These are phyloP conservation scores for Caenorhabditis sp. DNA, from an alignment of 2,888 invertebrate species.

Conservation along the genomic window DNA sequence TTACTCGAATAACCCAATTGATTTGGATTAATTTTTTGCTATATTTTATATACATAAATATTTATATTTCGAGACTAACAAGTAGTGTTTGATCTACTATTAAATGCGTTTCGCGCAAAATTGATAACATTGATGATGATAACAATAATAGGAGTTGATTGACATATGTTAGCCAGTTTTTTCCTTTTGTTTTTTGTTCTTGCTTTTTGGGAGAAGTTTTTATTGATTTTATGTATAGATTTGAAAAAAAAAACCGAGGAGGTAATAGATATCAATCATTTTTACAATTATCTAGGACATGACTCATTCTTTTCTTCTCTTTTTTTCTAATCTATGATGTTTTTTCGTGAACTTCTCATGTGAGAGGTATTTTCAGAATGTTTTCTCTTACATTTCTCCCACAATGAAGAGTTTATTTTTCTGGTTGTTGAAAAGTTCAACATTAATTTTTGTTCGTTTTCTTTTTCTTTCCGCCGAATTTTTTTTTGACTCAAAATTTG, in stretches of 20 bases:
- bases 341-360: no score
- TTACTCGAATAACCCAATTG: slow-evolving; percentile 61
- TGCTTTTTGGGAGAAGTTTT: background rate
- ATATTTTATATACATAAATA: background rate
- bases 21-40: slow-evolving; percentile 41
- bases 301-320: background rate
- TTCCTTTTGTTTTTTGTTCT: background rate
- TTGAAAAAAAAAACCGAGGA: no score
- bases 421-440: no score
- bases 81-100: background rate
- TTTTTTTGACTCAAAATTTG: no score
- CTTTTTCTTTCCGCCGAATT: no score
- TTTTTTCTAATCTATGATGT: no score
- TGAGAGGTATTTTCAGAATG: no score
- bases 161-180: slow-evolving; percentile 3
- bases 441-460: no score
- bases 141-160: no score
- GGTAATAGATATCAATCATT: background rate
- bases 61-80: background rate
- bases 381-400: no score
- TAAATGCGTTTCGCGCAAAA: background rate
- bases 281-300: background rate
- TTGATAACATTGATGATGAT: background rate
- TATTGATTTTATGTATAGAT: background rate
- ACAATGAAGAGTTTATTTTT: no score